Percentiles rank a stretch among this genome's conserved stretches.
These are phyloP conservation scores for Cyanistes caeruleus DNA, from an alignment of 2,113 vertebrate species.

Conservation along the genomic window DNA sequence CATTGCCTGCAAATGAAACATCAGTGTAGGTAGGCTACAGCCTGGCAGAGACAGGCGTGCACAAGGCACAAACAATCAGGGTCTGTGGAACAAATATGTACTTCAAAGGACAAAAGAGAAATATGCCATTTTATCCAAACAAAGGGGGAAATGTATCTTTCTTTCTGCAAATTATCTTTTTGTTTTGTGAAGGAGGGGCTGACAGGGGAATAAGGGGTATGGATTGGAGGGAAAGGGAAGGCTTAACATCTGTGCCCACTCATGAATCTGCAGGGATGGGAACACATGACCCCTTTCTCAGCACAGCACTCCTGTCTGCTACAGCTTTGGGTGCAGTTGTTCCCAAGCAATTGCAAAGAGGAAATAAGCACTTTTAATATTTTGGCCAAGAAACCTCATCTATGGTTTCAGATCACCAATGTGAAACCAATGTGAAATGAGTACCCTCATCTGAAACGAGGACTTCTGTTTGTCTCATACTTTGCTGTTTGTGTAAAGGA, in stretches of 20 bases:
- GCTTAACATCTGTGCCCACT: not conserved
- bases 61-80: not conserved
- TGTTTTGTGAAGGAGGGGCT: not conserved
- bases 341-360: not conserved
- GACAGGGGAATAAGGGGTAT: not conserved
- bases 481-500: not conserved
- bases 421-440: not conserved
- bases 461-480: not conserved
- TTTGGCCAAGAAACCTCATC: not conserved
- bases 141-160: not conserved
- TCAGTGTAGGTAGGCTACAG: not conserved
- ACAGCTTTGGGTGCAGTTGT: not conserved
- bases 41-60: not conserved
- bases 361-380: not conserved
- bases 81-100: not conserved
- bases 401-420: not conserved
- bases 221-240: not conserved
- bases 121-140: not conserved
- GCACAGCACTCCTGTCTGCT: not conserved
- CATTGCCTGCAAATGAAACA: not conserved
- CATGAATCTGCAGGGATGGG: not conserved
- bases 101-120: not conserved
- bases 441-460: not conserved
- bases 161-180: not conserved
- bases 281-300: not conserved